These are phyloP conservation scores for Coregonus ussuriensis DNA, from an alignment of 2,797 vertebrate species.

Conservation along the genomic window DNA sequence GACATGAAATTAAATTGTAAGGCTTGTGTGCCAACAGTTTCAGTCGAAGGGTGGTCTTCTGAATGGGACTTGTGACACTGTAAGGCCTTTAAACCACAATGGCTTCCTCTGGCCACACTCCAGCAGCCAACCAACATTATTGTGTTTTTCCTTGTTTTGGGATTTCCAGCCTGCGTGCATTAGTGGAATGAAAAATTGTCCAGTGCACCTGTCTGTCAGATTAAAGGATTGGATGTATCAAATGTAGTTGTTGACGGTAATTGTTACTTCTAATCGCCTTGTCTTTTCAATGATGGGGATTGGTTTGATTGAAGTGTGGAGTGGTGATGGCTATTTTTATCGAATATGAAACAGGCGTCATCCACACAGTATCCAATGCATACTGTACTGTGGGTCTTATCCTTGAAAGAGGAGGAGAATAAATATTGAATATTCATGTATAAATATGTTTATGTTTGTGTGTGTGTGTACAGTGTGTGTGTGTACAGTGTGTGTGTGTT, in stretches of 20 bases:
- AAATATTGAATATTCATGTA: too few species aligned
- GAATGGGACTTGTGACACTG: neutral
- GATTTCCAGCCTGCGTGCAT: conserved; percentile 64
- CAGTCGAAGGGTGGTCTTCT: neutral
- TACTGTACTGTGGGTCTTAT: too few species aligned
- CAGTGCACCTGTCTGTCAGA: conserved; percentile 75
- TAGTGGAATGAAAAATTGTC: conserved; percentile 64
- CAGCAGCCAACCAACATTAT: conserved; percentile 31
- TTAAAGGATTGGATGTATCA: conserved; percentile 72
- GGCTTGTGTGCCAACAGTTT: neutral
- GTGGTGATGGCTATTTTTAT: conserved; percentile 54
- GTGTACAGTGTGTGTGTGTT: neutral
- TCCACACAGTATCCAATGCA: conserved; percentile 16
- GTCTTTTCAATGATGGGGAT: conserved; percentile 53
- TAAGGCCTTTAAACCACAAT: neutral
- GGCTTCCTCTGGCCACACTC: conserved; percentile 14
- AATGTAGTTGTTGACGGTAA: conserved; percentile 69
- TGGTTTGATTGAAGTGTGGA: conserved; percentile 47
- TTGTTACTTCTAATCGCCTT: conserved; percentile 63
- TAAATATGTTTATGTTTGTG: too few species aligned
- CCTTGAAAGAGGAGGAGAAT: too few species aligned
- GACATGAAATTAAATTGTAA: neutral
- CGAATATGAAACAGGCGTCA: neutral
- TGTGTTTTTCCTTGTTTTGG: conserved; percentile 15
- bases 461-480: too few species aligned